Evolutionary conservation across 2,888 invertebrate genomes (phyloP), one percentile per base, ranked within the genome.

Genomic region (Erynnis tages): DNA sequence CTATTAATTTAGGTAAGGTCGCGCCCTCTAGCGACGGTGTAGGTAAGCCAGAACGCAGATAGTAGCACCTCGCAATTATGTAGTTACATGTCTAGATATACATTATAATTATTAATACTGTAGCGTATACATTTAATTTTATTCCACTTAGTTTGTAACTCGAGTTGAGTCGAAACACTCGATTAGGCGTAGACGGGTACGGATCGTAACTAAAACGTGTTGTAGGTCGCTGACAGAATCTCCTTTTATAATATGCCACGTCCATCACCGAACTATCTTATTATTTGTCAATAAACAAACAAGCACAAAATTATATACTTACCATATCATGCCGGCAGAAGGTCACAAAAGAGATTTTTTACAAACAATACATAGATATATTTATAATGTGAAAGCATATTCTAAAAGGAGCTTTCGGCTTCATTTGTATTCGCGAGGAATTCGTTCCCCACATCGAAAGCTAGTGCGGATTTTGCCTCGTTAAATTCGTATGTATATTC

Each of bases 391-490:
- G 29, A 48, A 40, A 53, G 75, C 81, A 72, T 81, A 79, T 84
- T 82, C 60, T 83, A 79, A 79, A 80, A 76, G 83, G 79, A 79
- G 79, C 60, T 69, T 64, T 69, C 62, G 78, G 84, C 79, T 73
- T 71, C 79, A 77, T 84, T 85, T 78, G 67, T 83, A 80, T 82
- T 78, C 79, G 82, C 78, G 67, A 72, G 74, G 73, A 70, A 79
- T 74, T 77, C 76, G 71, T 72, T 65, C 69, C 68, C 63, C 73
- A 82, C 82, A 81, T 82, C 81, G 81, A 81, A 79, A 75, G 77
- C 82, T 82, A 77, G 81, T 82, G 85, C 82, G 82, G 79, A 82
- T 79, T 83, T 79, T 76, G 82, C 83, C 79, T 82, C 83, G 76
- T 67, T 71, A 69, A 67, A 55, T 30, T 50, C 48, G 55, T 64